A percentile compares a stretch with the other conserved stretches of the same genome.
Conservation (phyloP, 2,113 vertebrate genomes). For the Turnix velox region DNA sequence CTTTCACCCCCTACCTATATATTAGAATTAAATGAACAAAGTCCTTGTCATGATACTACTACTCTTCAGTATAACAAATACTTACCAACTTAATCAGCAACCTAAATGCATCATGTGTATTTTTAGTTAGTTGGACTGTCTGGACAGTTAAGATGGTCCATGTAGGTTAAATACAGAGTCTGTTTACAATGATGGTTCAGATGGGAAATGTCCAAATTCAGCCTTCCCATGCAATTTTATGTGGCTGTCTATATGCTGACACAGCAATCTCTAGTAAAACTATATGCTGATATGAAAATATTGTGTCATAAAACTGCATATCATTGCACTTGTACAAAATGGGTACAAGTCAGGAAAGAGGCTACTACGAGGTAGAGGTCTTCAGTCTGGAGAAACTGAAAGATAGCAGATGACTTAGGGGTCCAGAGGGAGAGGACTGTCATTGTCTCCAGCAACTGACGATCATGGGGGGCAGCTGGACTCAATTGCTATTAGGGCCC, state of each 20-base stretch:
- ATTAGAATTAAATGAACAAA: neutral
- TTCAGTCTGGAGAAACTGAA: neutral
- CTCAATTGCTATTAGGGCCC: neutral
- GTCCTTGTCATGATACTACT: neutral
- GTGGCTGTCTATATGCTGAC: no score
- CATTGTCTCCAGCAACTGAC: neutral
- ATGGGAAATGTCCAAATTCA: neutral
- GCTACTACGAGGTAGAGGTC: neutral
- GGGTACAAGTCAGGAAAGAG: neutral
- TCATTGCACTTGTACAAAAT: neutral
- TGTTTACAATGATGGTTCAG: neutral
- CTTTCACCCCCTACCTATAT: neutral
- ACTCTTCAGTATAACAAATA: neutral
- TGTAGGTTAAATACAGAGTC: neutral
- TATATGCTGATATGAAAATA: neutral
- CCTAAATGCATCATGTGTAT: neutral
- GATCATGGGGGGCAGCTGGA: accelerated
- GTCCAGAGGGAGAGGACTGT: neutral
- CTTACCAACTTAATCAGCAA: neutral
- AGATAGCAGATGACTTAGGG: neutral
- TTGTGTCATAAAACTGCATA: neutral
- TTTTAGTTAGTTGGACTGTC: neutral
- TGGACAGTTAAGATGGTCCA: neutral
- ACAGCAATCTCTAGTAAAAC: neutral
- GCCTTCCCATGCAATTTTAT: neutral